Percentiles rank a stretch among this genome's conserved stretches.
These are phyloP conservation scores for Drosophila quadrilineata DNA, from an alignment of 1,140 invertebrate species.

Conservation along the genomic window DNA sequence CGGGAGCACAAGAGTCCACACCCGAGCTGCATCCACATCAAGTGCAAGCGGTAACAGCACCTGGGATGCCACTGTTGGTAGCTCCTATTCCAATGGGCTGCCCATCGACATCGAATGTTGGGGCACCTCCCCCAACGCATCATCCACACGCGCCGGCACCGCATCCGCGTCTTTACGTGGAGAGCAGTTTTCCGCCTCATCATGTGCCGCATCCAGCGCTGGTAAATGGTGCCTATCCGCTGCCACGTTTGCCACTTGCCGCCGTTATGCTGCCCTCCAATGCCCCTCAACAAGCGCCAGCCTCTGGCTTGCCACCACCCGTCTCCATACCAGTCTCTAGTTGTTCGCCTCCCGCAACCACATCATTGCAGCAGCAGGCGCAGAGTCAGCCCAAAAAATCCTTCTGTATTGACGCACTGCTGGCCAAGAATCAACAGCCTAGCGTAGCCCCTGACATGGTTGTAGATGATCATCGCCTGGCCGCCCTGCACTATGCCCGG, in stretches of 20 bases:
- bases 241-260: conserved; percentile 59
- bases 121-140: conserved; percentile 24
- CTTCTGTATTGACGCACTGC: conserved; percentile 87
- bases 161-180: conserved; percentile 60
- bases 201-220: conserved; percentile 54
- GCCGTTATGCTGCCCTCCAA: conserved; percentile 56
- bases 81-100: conserved; percentile 59
- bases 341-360: conserved; percentile 28
- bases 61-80: conserved; percentile 62
- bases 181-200: conserved; percentile 45
- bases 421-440: conserved; percentile 81
- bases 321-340: conserved; percentile 27
- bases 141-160: conserved; percentile 21
- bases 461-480: conserved; percentile 67
- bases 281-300: conserved; percentile 17
- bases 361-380: conserved; percentile 35
- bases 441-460: conserved; percentile 36
- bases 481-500: conserved; percentile 65
- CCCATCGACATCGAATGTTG: conserved; percentile 2
- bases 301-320: conserved; percentile 20
- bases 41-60: conserved; percentile 6
- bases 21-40: conserved; percentile 8
- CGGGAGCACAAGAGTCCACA: conserved; percentile 4
- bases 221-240: conserved; percentile 50
- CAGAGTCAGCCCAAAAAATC: conserved; percentile 83